Base-by-base conservation (phyloP, 2,888 invertebrate genomes). In the Portevinia maculata region DNA sequence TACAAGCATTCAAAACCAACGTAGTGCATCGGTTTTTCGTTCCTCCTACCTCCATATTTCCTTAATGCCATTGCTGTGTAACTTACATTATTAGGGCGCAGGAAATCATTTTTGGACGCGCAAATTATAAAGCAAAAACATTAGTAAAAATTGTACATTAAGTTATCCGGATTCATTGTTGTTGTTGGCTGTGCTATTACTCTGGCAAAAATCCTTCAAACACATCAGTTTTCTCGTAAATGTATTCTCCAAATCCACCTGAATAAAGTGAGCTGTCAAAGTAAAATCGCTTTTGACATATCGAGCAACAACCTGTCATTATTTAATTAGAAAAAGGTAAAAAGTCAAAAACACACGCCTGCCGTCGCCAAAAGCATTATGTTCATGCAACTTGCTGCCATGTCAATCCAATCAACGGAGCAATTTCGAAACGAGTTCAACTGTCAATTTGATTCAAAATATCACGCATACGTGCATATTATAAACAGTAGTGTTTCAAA, bases 371-470 rank as follows among this genome's bases (percentile, higher is more conserved):
- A 59, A 34, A 44, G 41, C 34, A 9, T n/a, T 34, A 34, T 34
- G 34, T 34, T 3, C 46, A 55, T 17, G 37, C 46, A 50, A 59
- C 57, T 70, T 64, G 52, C 59, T 81, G 70, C 53, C 64, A 48
- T 75, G 81, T 75, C 75, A 70, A 59, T 75, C 70, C 69, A 65
- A 75, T 64, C 59, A 65, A 50, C 48, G 74, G 50, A 59, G 44
- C 69, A 75, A 75, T 70, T 67, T 55, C 50, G 39, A 74, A 28
- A 59, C 37, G 52, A 75, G 52, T 24, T 64, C 74, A 67, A 81
- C 64, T 81, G 75, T 75, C 81, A 81, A 75, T 75, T 70, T 69
- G 64, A 65, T 65, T 24, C 64, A 59, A 64, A 19, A 28, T 64
- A 32, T 39, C 64, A 41, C 32, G 15, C 34, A 34, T 19, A 39